phyloP scores from a whole-genome alignment of 2,113 vertebrate genomes.

The Pseudolaguvia tuberculata region DNA sequence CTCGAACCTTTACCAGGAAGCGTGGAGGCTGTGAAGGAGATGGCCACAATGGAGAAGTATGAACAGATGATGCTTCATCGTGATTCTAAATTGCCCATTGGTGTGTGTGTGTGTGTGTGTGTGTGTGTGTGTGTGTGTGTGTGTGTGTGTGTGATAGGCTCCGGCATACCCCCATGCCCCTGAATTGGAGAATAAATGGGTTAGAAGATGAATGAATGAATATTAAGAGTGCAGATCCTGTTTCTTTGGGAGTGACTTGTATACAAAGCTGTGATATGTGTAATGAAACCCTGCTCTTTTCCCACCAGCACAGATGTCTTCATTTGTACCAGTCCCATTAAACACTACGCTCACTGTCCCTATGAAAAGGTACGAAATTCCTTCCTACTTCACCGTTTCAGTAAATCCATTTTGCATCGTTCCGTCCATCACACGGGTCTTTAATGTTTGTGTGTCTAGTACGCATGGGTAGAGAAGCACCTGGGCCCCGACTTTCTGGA shows the following conservation, averaged over 20 bases:
- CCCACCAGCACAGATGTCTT: constrained; percentile 87
- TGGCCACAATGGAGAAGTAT: constrained; percentile 86
- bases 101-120: too few species aligned
- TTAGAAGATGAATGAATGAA: too few species aligned
- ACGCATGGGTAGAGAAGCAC: constrained; percentile 93
- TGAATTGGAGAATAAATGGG: too few species aligned
- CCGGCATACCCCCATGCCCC: too few species aligned
- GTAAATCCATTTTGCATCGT: background rate
- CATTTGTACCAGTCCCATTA: constrained; percentile 94
- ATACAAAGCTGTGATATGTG: background rate
- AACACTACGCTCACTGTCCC: constrained; percentile 82
- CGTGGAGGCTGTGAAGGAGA: constrained; percentile 87
- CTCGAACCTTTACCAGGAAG: constrained; percentile 88
- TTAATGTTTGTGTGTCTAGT: constrained; percentile 63
- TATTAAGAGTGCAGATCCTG: too few species aligned
- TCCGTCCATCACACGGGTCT: background rate
- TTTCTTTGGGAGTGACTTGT: too few species aligned
- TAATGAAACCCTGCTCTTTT: constrained; percentile 19
- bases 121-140: too few species aligned
- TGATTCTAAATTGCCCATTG: too few species aligned
- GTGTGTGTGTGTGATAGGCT: too few species aligned
- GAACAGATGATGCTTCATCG: constrained; percentile 41
- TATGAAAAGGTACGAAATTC: constrained; percentile 84
- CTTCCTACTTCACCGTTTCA: background rate
- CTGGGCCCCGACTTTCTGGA: constrained; percentile 85